Evolutionary conservation across 2,888 invertebrate genomes (phyloP), one percentile per base, ranked within the genome.

Genomic region (Alloplasta piceator): DNA sequence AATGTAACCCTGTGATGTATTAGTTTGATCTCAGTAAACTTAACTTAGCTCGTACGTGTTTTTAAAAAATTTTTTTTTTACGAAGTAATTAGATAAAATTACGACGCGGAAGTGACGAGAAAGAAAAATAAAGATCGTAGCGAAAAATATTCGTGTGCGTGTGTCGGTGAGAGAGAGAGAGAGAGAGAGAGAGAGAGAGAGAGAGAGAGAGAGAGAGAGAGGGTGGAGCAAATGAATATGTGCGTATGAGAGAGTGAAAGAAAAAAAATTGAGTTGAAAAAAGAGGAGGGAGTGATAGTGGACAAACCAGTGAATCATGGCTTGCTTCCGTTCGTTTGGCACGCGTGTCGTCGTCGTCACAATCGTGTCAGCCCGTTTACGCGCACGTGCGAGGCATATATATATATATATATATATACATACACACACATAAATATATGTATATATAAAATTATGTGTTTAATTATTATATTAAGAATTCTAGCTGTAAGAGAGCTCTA

Each of bases 1-100:
- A 89, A 90, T 92, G 92, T 92, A 92, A 92, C 92, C 92, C 92
- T 92, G 92, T 92, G 92, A 92, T 92, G 92, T 92, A 92, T 92
- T 92, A 92, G 91, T 92, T 91, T 92, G 92, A 92, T 92, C 92
- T 92, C 92, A 92, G 90, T 92, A 92, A 92, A 89, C 88, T 85
- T 91, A 91, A 92, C 87, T 90, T 91, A 91, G 89, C 85, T 83
- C 82, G 87, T 91, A 91, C 86, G 89, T 89, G 88, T 87, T 86
- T 89, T 26, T 26, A n/a, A n/a, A n/a, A n/a, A 26, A 26, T 26
- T 26, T 89, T 89, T 88, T 86, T 89, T 89, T 88, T 86, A 86
- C 87, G 83, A 87, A 26, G 83, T 89, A 89, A 89, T 90, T 78
- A 75, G 70, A 75, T 66, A 71, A 56, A 56, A 56, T 75, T 43